phyloP scores from a whole-genome alignment of 92 coral and sea anemone species.

The Hydrozoanthus gracilis region DNA sequence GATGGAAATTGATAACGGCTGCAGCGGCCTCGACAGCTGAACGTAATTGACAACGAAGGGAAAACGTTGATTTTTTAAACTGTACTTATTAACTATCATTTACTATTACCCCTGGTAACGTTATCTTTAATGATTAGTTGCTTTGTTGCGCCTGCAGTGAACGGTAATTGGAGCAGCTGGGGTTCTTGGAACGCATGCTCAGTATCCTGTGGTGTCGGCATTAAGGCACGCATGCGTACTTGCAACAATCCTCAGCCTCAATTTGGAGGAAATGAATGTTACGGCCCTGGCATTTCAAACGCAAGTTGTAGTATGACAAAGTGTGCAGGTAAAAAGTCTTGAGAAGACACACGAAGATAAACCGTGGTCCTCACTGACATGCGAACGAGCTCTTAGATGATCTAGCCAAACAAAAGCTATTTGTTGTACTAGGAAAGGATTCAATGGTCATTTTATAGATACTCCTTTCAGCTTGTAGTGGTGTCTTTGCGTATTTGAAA shows the following conservation, averaged over 20 bases:
- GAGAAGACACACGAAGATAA: too few species aligned
- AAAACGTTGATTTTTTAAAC: neutral
- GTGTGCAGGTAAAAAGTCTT: neutral
- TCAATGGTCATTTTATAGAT: too few species aligned
- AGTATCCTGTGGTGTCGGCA: slow-evolving; percentile 26
- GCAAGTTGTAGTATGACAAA: neutral
- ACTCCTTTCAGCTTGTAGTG: too few species aligned
- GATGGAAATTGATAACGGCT: too few species aligned
- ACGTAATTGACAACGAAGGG: too few species aligned
- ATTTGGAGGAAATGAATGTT: slow-evolving; percentile 15
- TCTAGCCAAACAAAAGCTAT: too few species aligned
- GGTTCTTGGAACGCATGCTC: slow-evolving; percentile 38
- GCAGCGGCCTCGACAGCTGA: too few species aligned
- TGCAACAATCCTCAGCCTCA: slow-evolving; percentile 19
- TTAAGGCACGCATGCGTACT: slow-evolving; percentile 35
- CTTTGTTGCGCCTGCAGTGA: neutral
- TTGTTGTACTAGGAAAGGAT: too few species aligned
- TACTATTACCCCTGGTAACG: too few species aligned
- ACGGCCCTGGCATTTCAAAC: neutral
- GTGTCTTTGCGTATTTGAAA: too few species aligned
- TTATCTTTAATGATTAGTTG: neutral
- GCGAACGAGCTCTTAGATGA: too few species aligned
- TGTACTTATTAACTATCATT: neutral
- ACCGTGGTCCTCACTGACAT: too few species aligned
- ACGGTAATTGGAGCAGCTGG: slow-evolving; percentile 35